Conservation (phyloP, 2,113 vertebrate genomes). For the Cryptomyrus ogoouensis region DNA sequence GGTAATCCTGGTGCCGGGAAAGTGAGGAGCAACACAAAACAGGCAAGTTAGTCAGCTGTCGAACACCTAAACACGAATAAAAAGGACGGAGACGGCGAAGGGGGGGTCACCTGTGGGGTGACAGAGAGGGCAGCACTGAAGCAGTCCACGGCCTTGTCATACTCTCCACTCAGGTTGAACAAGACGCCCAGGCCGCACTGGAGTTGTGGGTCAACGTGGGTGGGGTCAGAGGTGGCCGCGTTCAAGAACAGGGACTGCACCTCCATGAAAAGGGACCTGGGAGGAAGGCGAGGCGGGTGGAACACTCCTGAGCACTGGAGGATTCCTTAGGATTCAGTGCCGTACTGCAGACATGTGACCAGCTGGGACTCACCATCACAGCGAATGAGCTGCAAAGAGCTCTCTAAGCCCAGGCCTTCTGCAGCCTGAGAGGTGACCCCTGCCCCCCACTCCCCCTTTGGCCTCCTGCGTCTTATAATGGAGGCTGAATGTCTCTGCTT, state of each 20-base stretch:
- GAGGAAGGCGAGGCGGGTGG: not conserved
- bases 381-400: not conserved
- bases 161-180: constrained; percentile 95
- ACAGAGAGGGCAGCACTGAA: constrained; percentile 86
- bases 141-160: constrained; percentile 95
- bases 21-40: not conserved
- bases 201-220: constrained; percentile 84
- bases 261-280: constrained; percentile 80
- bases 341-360: not conserved
- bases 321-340: not conserved
- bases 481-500: not conserved
- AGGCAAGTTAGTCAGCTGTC: not conserved
- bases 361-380: not conserved
- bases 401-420: not conserved
- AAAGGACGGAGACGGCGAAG: not conserved
- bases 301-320: not conserved
- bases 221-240: constrained; percentile 76
- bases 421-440: not conserved
- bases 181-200: constrained; percentile 95
- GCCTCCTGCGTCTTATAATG: not conserved
- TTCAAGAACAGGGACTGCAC: constrained; percentile 86
- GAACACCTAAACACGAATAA: not conserved
- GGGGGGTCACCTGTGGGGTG: constrained; percentile 75
- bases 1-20: constrained; percentile 71
- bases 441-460: not conserved